These are phyloP conservation scores for Pissodes strobi DNA, from an alignment of 1,140 invertebrate species.

Conservation along the genomic window DNA sequence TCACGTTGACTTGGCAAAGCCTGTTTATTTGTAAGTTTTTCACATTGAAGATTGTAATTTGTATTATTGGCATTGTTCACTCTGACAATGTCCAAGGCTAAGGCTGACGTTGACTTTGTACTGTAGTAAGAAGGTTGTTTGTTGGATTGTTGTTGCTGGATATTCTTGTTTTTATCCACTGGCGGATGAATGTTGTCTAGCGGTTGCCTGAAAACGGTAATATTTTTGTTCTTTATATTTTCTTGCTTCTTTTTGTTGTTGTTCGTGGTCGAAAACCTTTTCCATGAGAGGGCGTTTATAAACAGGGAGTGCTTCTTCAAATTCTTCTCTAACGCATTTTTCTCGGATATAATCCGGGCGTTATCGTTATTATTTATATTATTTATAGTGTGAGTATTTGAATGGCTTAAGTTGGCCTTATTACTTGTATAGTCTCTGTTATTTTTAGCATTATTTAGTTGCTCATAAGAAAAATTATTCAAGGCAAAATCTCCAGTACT, in stretches of 20 bases:
- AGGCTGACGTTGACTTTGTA: slow-evolving; percentile 56
- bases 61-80: slow-evolving; percentile 69
- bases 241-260: slow-evolving; percentile 90
- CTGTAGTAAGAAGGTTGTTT: slow-evolving; percentile 49
- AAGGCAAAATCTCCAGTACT: slow-evolving; percentile 74
- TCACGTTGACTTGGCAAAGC: slow-evolving; percentile 57
- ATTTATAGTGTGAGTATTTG: slow-evolving; percentile 57
- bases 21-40: slow-evolving; percentile 63
- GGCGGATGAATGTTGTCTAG: slow-evolving; percentile 79
- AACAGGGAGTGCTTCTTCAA: slow-evolving; percentile 95
- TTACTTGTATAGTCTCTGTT: slow-evolving; percentile 69
- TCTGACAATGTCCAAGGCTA: slow-evolving; percentile 64
- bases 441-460: slow-evolving; percentile 87
- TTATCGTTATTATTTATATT: slow-evolving; percentile 70
- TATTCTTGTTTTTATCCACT: slow-evolving; percentile 85
- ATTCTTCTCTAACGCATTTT: slow-evolving; percentile 85
- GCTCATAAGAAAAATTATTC: slow-evolving; percentile 88
- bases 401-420: slow-evolving; percentile 53
- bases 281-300: slow-evolving; percentile 95
- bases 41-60: slow-evolving; percentile 57
- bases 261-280: slow-evolving; percentile 87
- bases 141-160: slow-evolving; percentile 58
- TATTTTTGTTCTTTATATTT: slow-evolving; percentile 81
- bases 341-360: slow-evolving; percentile 78
- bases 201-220: slow-evolving; percentile 67